Conservation (phyloP, 2,113 vertebrate species). For the Eulemur rufifrons region DNA sequence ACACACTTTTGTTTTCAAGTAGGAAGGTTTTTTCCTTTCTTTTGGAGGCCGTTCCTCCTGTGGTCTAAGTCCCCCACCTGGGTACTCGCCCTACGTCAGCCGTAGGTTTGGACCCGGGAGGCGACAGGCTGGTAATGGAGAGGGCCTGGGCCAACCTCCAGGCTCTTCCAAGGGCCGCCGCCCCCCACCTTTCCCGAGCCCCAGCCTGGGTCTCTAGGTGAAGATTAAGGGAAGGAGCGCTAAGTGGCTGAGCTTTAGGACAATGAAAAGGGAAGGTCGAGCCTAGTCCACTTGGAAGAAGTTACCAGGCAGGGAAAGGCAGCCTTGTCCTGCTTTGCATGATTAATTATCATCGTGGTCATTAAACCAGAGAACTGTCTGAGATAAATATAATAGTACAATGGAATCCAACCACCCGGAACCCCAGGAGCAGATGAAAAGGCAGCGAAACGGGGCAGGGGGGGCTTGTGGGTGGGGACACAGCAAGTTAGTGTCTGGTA, state of each 20-base stretch:
- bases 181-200: background rate
- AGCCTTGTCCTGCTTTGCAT: background rate
- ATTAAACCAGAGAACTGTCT: background rate
- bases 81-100: background rate
- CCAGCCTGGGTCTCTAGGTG: background rate
- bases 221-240: background rate
- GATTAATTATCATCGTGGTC: background rate
- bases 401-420: background rate
- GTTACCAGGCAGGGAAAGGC: background rate
- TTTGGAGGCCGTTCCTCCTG: background rate
- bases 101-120: background rate
- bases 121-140: background rate
- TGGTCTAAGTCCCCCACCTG: background rate
- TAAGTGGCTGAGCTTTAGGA: background rate
- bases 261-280: background rate
- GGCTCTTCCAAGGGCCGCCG: background rate
- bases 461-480: background rate
- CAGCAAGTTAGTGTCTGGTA: background rate
- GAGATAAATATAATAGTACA: background rate
- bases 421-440: background rate
- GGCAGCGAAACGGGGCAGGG: rapidly evolving
- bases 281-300: background rate
- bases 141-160: background rate
- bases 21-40: background rate
- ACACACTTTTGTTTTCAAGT: background rate